These are phyloP conservation scores for Papilio polyxenes DNA, from an alignment of 1,140 invertebrate species.

Conservation along the genomic window DNA sequence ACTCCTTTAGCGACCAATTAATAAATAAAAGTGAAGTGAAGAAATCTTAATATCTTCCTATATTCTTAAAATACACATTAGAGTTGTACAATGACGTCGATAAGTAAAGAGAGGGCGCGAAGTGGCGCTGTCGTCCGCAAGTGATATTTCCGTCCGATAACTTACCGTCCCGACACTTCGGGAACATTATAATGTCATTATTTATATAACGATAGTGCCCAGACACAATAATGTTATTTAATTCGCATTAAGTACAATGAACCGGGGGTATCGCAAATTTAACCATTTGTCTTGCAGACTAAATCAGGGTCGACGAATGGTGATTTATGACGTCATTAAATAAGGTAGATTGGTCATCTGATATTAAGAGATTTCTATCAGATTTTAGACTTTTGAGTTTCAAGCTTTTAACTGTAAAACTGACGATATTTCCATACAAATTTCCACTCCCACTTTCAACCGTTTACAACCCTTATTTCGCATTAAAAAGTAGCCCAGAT, in stretches of 20 bases:
- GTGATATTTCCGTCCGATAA: slow-evolving; percentile 73
- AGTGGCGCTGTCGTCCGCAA: slow-evolving; percentile 60
- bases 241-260: slow-evolving; percentile 37
- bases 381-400: too few species aligned
- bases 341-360: neutral
- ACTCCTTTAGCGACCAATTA: neutral
- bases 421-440: too few species aligned
- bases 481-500: too few species aligned
- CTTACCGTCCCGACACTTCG: slow-evolving; percentile 50
- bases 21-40: neutral
- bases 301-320: neutral
- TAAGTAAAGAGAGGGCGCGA: slow-evolving; percentile 56
- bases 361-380: neutral
- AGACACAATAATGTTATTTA: slow-evolving; percentile 33
- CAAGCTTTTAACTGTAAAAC: too few species aligned
- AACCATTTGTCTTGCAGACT: slow-evolving; percentile 1
- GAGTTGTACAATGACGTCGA: slow-evolving; percentile 45
- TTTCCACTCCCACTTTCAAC: too few species aligned
- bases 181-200: slow-evolving; percentile 51
- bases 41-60: neutral
- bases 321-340: neutral
- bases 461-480: too few species aligned
- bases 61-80: neutral
- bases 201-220: slow-evolving; percentile 37
- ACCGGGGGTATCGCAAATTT: neutral